phyloP scores from a whole-genome alignment of 2,797 vertebrate genomes.

The Xenops minutus region DNA sequence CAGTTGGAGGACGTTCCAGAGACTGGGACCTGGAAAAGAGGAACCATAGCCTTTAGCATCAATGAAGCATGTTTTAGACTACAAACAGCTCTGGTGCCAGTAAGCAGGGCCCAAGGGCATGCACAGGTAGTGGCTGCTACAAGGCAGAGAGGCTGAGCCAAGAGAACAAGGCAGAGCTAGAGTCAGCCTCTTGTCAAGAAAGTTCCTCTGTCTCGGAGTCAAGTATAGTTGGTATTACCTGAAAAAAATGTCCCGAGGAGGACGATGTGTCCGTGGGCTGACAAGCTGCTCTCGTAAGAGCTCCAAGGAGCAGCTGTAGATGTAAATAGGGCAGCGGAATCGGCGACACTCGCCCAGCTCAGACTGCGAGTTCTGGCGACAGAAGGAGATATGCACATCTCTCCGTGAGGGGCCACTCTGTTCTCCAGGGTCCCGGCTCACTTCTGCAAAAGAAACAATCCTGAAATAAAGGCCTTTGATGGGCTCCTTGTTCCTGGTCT shows the following conservation, averaged over 20 bases:
- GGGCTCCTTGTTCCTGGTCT: not conserved
- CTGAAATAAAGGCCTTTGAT: not conserved
- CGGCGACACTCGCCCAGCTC: slow-evolving; percentile 77
- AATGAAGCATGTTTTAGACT: not conserved
- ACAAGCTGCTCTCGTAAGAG: slow-evolving; percentile 89
- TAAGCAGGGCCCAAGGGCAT: not conserved
- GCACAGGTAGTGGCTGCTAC: not conserved
- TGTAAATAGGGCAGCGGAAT: slow-evolving; percentile 88
- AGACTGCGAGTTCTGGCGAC: slow-evolving; percentile 81
- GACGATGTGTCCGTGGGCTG: slow-evolving; percentile 77
- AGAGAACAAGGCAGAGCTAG: not conserved
- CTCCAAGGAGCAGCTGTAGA: slow-evolving; percentile 94
- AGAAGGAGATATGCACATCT: slow-evolving; percentile 80
- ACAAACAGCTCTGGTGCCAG: not conserved
- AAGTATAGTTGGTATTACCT: slow-evolving; percentile 73
- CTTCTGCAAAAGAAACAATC: slow-evolving; percentile 55
- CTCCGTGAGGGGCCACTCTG: slow-evolving; percentile 75
- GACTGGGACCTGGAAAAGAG: slow-evolving; percentile 82
- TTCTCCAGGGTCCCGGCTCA: slow-evolving; percentile 78
- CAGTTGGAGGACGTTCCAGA: slow-evolving; percentile 83
- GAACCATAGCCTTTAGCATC: not conserved
- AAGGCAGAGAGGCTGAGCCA: not conserved
- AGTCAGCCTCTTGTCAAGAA: not conserved
- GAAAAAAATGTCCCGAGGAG: slow-evolving; percentile 87
- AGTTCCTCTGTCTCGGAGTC: not conserved